Evolutionary conservation across 2,888 invertebrate genomes (phyloP).

Genomic region (Zele albiditarsus): DNA sequence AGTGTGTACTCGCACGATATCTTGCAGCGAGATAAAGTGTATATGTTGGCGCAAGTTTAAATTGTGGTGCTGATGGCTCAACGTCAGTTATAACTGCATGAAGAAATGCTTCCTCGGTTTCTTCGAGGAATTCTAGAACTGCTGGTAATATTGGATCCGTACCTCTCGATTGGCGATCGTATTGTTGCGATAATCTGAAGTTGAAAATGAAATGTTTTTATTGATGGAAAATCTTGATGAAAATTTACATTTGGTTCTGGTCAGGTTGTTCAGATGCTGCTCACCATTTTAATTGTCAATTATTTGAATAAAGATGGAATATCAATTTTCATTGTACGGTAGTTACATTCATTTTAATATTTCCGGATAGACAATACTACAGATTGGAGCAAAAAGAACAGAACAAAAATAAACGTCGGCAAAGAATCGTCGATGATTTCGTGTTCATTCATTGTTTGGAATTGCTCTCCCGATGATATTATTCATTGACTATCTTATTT

Average conservation of each 20-base stretch:
- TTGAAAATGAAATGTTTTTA: not conserved
- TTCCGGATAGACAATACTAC: too few species aligned
- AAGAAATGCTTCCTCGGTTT: slow-evolving; percentile 93
- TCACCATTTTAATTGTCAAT: too few species aligned
- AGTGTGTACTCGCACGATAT: slow-evolving; percentile 95
- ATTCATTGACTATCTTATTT: too few species aligned
- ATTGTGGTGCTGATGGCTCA: slow-evolving; percentile 91
- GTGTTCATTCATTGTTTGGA: too few species aligned
- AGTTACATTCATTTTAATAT: too few species aligned
- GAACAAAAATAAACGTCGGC: too few species aligned
- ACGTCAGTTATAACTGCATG: slow-evolving; percentile 90
- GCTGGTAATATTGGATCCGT: slow-evolving; percentile 95
- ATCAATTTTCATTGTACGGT: too few species aligned
- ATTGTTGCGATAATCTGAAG: slow-evolving; percentile 67
- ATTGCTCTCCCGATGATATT: too few species aligned
- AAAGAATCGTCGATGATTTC: too few species aligned
- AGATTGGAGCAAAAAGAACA: too few species aligned
- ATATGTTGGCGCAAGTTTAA: slow-evolving; percentile 97
- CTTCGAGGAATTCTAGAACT: slow-evolving; percentile 94
- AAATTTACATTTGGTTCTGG: not conserved
- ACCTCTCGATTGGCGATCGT: slow-evolving; percentile 78
- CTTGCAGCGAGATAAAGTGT: slow-evolving; percentile 95
- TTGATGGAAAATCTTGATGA: not conserved
- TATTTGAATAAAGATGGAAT: too few species aligned
- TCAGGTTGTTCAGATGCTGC: too few species aligned